Conservation (phyloP, 2,113 vertebrate species). For the Enhydra lutris region DNA sequence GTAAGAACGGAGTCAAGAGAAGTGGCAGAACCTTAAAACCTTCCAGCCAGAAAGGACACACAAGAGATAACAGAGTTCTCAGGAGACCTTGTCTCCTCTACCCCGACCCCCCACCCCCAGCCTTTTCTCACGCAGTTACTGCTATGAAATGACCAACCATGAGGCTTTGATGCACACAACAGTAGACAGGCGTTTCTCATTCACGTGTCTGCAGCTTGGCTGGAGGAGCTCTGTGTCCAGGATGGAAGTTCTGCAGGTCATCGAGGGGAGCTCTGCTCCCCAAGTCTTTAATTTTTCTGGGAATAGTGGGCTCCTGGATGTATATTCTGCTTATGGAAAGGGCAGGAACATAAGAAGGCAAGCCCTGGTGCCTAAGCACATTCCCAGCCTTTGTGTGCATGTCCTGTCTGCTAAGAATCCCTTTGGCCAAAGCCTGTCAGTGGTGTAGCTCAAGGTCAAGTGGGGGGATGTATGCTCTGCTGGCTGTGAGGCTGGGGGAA, state of each 20-base stretch:
- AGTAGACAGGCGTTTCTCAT: background rate
- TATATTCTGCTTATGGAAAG: background rate
- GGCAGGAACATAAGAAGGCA: background rate
- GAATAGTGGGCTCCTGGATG: background rate
- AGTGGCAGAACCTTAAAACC: background rate
- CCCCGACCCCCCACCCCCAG: rapidly evolving
- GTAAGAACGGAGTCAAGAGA: background rate
- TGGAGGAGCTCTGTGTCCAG: background rate
- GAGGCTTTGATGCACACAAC: background rate
- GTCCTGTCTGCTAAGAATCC: background rate
- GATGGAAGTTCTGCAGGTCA: background rate
- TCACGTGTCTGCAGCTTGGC: background rate
- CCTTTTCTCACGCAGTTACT: background rate
- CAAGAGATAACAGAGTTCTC: background rate
- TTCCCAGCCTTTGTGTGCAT: background rate
- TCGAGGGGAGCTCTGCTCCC: background rate
- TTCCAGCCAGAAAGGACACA: background rate
- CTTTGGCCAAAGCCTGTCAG: background rate
- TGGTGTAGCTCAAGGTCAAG: background rate
- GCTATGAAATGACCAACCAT: background rate
- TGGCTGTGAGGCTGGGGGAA: background rate
- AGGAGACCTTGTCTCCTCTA: background rate
- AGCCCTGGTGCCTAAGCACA: rapidly evolving
- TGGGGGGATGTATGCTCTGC: background rate
- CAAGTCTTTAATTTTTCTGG: background rate